Percentiles rank a stretch among this genome's conserved stretches.
These are phyloP conservation scores for Diglossa cyanea DNA, from an alignment of 2,797 vertebrate species.

Conservation along the genomic window DNA sequence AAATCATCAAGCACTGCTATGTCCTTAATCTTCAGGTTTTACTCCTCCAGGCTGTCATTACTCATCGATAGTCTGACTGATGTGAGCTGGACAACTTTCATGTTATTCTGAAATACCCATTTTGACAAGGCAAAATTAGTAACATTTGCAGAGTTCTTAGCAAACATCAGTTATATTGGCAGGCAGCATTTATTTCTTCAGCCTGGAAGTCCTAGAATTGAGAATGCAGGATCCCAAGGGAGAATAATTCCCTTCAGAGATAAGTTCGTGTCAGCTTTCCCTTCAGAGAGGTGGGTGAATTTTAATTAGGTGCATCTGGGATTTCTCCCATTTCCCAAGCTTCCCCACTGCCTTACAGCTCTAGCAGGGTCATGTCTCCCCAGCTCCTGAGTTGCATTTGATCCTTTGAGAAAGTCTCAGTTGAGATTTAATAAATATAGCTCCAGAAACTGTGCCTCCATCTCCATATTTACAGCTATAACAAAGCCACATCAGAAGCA, in stretches of 20 bases:
- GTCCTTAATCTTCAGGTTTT: not conserved
- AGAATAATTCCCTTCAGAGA: slow-evolving; percentile 8
- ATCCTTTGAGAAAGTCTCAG: slow-evolving; percentile 23
- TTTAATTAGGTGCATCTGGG: slow-evolving; percentile 40
- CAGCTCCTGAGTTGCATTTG: not conserved
- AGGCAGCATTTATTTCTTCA: not conserved
- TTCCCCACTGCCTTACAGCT: not conserved
- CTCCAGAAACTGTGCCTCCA: not conserved
- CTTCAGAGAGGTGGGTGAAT: slow-evolving; percentile 25
- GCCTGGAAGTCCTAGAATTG: not conserved
- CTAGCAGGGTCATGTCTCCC: not conserved
- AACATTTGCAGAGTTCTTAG: not conserved
- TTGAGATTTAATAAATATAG: slow-evolving; percentile 8
- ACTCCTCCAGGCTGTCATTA: slow-evolving; percentile 26
- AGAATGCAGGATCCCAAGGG: slow-evolving; percentile 6
- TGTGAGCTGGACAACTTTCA: slow-evolving; percentile 17
- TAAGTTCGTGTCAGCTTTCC: slow-evolving; percentile 1
- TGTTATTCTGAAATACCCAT: not conserved
- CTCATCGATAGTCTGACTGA: not conserved
- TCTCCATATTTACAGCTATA: not conserved
- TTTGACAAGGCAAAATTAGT: slow-evolving; percentile 31
- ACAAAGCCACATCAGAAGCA: not conserved
- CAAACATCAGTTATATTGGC: not conserved
- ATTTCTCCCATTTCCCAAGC: not conserved
- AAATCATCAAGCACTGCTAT: not conserved